Percentiles rank a stretch among this genome's conserved stretches.
Evolutionary conservation across 2,797 vertebrate species (phyloP).

Genomic region (Carduelis carduelis): DNA sequence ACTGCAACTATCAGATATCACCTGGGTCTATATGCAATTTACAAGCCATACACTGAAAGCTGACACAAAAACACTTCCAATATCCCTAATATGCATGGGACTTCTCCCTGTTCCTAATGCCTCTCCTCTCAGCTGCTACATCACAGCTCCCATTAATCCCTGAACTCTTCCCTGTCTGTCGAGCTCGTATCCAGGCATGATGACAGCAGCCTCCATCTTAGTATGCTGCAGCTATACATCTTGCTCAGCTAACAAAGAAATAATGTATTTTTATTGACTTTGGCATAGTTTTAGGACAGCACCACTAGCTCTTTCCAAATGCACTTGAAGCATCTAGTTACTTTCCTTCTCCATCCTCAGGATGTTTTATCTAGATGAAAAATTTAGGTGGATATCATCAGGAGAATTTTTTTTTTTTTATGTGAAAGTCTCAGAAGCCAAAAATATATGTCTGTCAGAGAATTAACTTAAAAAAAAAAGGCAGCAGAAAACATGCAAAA

Average conservation of each 20-base stretch:
- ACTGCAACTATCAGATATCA: not conserved
- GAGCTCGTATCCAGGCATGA: not conserved
- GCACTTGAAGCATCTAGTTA: not conserved
- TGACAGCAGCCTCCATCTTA: slow-evolving; percentile 29
- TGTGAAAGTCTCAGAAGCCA: not conserved
- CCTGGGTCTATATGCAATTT: not conserved
- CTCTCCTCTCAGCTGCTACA: not conserved
- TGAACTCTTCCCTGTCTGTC: not conserved
- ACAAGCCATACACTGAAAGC: not conserved
- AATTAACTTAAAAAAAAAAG: not conserved
- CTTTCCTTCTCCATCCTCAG: not conserved
- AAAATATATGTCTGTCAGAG: not conserved
- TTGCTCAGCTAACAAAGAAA: not conserved
- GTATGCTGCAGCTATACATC: not conserved
- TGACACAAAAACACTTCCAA: not conserved
- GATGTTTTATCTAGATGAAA: not conserved
- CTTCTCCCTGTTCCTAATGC: not conserved
- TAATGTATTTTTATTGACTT: not conserved
- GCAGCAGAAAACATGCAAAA: not conserved
- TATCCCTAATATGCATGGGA: not conserved
- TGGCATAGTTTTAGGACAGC: not conserved
- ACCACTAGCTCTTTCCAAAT: not conserved
- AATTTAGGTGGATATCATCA: not conserved
- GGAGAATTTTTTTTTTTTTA: not conserved
- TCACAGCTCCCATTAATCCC: not conserved